A percentile compares a stretch with the other conserved stretches of the same genome.
These are phyloP conservation scores for Pseudorasbora parva DNA, from an alignment of 2,113 vertebrate species.

Conservation along the genomic window DNA sequence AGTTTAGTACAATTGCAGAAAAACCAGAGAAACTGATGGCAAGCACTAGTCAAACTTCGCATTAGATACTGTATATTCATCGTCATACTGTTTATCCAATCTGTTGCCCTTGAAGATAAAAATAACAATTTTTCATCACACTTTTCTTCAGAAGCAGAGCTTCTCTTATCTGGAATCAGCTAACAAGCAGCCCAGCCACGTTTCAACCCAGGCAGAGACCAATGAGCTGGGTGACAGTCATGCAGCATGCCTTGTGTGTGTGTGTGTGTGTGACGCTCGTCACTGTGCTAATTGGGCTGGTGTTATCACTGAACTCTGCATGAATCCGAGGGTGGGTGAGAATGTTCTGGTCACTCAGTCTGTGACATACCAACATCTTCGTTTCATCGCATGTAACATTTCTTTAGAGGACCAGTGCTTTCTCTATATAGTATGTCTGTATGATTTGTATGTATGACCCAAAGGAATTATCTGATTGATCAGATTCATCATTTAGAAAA, in stretches of 20 bases:
- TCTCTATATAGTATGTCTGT: background rate
- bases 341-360: background rate
- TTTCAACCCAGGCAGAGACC: constrained; percentile 20
- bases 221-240: background rate
- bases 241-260: background rate
- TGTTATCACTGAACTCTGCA: constrained; percentile 20
- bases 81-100: background rate
- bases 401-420: background rate
- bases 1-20: background rate
- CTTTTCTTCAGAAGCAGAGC: background rate
- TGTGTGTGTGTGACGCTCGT: background rate
- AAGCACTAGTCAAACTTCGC: background rate
- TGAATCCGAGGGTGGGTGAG: constrained; percentile 10
- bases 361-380: background rate
- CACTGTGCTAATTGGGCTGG: background rate
- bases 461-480: background rate
- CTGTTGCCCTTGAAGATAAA: constrained; percentile 7
- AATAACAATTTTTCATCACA: background rate
- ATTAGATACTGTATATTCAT: no score
- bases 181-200: constrained; percentile 17
- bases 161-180: background rate
- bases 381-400: background rate
- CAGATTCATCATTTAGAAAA: no score
- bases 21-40: background rate
- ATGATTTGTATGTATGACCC: background rate